These are phyloP conservation scores for Ameiurus melas DNA, from an alignment of 2,113 vertebrate species.

Conservation along the genomic window DNA sequence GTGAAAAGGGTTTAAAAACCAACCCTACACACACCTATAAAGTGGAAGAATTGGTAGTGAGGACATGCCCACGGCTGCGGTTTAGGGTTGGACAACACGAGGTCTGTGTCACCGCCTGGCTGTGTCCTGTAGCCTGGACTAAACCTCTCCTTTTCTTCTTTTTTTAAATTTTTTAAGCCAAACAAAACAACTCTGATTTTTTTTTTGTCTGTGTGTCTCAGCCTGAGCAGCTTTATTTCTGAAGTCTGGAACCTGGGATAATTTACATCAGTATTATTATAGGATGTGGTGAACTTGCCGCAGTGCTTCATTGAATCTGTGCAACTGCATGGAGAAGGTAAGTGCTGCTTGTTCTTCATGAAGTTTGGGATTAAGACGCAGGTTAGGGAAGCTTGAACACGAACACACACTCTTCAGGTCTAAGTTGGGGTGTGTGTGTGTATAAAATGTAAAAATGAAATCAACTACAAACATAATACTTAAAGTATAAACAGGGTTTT, in stretches of 20 bases:
- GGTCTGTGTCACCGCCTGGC: not conserved
- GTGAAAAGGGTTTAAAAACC: not conserved
- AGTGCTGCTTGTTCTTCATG: not conserved
- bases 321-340: constrained; percentile 17
- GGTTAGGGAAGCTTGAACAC: not conserved
- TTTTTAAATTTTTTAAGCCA: no score
- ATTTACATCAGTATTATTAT: no score
- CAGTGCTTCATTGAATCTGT: constrained; percentile 25
- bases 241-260: not conserved
- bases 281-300: constrained; percentile 9
- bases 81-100: not conserved
- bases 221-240: not conserved
- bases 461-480: not conserved
- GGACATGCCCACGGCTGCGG: not conserved
- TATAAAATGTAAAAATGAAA: not conserved
- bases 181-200: not conserved
- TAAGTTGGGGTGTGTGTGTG: no score
- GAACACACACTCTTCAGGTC: no score
- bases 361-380: not conserved
- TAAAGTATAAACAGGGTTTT: not conserved
- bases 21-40: not conserved
- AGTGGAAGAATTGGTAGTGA: not conserved
- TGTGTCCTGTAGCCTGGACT: not conserved
- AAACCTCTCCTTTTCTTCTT: not conserved
- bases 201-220: not conserved